phyloP scores from a whole-genome alignment of 2,113 vertebrate genomes.

The Passer montanus region DNA sequence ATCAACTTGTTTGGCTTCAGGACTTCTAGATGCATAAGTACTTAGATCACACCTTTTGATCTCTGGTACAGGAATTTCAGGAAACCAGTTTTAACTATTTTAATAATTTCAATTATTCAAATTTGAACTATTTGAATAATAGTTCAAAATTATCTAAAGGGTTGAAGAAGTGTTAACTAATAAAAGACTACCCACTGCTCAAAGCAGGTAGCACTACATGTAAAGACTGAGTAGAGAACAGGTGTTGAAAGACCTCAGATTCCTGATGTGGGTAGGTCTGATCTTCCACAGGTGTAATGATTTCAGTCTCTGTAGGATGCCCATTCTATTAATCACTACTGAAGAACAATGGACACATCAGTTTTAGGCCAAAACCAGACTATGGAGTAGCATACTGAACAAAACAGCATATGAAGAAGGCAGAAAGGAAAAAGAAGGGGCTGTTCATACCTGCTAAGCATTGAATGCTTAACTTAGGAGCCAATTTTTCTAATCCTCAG shows the following conservation, averaged over 20 bases:
- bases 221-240: neutral
- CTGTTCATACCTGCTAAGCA: neutral
- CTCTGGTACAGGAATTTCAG: neutral
- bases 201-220: neutral
- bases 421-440: neutral
- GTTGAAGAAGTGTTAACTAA: conserved; percentile 28
- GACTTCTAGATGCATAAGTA: neutral
- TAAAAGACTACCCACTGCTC: conserved; percentile 25
- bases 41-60: neutral
- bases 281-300: conserved; percentile 23
- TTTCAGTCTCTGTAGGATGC: neutral
- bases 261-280: neutral
- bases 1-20: neutral
- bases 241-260: conserved; percentile 1
- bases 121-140: neutral
- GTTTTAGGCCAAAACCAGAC: neutral
- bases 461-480: neutral
- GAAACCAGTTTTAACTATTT: conserved; percentile 21
- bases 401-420: neutral
- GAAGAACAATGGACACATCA: neutral
- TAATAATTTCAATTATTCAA: no score
- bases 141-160: conserved; percentile 22
- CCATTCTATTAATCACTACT: conserved; percentile 5
- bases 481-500: neutral
- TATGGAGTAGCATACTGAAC: neutral